Evolutionary conservation across 1,140 invertebrate species (phyloP), one percentile per base, ranked within the genome.

Genomic region (Polypedilum pembai): DNA sequence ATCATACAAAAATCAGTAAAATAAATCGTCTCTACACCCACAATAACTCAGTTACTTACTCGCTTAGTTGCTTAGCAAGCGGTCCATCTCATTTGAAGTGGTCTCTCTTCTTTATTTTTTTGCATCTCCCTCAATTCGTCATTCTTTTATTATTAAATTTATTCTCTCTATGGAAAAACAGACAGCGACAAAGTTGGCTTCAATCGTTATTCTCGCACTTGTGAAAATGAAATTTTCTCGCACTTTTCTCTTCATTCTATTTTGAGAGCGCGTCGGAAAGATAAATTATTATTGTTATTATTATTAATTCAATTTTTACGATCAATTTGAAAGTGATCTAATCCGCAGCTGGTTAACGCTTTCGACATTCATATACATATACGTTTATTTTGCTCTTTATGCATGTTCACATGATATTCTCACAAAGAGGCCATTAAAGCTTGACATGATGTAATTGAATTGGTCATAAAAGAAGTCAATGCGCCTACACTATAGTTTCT

Each of bases 401-500:
- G 24, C 24, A 33, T 33, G 5, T 33, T 33, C 24, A 33, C 24
- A 33, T 33, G 24, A 33, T 1, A 33, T 3, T 33, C 24, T 33
- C 45, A 56, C 12, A n/a, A 56, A 56, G 45, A 56, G 45, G 12
- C 45, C 45, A 56, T 56, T 56, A 56, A n/a, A n/a, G 15, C 45
- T 56, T 56, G n/a, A 56, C 45, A 56, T 56, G 45, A 56, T 56
- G 45, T 56, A 56, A 56, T 56, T 56, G 45, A 56, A 56, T 45
- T 56, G 12, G n/a, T n/a, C n/a, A 56, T 56, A 56, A n/a, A 56
- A 56, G 45, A 56, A 56, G 45, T 56, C 45, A 12, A 56, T 56
- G 12, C 45, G 45, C 45, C 45, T 15, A 56, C 45, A n/a, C 45
- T 33, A 56, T 56, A 56, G 41, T n/a, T 56, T n/a, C 24, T n/a